Evolutionary conservation across 2,113 vertebrate species (phyloP).

Genomic region (Puffinus mauretanicus): DNA sequence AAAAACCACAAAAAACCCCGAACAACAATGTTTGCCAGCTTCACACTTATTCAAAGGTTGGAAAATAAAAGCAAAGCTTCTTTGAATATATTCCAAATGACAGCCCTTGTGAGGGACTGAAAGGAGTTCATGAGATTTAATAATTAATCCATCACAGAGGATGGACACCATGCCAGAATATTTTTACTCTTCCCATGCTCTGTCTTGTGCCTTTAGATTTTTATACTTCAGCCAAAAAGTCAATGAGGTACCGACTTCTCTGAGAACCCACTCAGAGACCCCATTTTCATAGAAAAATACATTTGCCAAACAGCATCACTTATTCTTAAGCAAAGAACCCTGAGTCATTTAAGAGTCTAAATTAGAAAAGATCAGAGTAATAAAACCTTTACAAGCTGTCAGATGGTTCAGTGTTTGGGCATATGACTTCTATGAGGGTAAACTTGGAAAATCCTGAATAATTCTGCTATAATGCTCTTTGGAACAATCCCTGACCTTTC

Average conservation of each 20-base stretch:
- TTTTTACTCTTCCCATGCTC: neutral
- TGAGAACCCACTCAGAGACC: neutral
- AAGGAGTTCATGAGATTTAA: neutral
- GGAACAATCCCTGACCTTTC: neutral
- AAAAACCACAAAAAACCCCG: fast-evolving
- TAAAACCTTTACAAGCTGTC: neutral
- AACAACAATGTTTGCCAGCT: neutral
- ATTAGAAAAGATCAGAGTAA: neutral
- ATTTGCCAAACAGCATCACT: neutral
- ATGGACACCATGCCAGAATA: neutral
- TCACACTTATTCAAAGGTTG: neutral
- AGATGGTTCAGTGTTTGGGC: neutral
- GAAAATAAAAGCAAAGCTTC: neutral
- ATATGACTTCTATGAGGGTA: neutral
- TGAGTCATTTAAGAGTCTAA: neutral
- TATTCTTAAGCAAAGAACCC: neutral
- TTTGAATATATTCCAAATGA: neutral
- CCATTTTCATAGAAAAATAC: neutral
- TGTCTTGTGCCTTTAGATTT: neutral
- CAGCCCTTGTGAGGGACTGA: neutral
- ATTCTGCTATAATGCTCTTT: neutral
- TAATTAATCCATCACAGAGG: neutral
- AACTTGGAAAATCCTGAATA: neutral
- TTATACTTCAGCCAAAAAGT: neutral
- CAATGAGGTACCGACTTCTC: neutral